These are phyloP conservation scores for Crossocerus cetratus DNA, from an alignment of 2,888 invertebrate genomes.

Conservation along the genomic window DNA sequence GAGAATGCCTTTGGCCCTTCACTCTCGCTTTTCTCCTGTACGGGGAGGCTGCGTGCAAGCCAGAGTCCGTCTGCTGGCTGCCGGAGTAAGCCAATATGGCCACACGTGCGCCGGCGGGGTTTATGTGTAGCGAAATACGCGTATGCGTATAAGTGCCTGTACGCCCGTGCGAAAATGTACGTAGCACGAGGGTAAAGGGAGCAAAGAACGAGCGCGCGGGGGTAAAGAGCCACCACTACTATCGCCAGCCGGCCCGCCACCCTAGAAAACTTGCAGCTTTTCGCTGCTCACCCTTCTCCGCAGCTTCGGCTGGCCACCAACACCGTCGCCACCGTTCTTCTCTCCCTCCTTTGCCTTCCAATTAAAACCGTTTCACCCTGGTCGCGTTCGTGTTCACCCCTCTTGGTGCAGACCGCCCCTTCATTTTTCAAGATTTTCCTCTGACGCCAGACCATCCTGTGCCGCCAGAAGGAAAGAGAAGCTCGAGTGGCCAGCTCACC, in stretches of 20 bases:
- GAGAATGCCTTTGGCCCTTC: not conserved
- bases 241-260: constrained; percentile 23
- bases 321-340: not conserved
- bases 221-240: constrained; percentile 54
- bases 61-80: not conserved
- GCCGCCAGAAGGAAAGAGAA: constrained; percentile 30
- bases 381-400: constrained; percentile 9
- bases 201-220: constrained; percentile 41
- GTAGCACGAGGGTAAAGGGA: constrained; percentile 28
- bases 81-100: not conserved
- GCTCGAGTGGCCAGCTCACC: constrained; percentile 37
- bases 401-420: constrained; percentile 26
- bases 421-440: constrained; percentile 67
- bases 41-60: constrained; percentile 9
- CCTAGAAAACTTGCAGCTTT: not conserved
- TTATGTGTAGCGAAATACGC: not conserved
- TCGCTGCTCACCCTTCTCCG: constrained; percentile 23
- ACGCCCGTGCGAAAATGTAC: constrained; percentile 45
- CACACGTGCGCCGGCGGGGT: not conserved
- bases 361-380: constrained; percentile 62
- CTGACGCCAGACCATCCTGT: constrained; percentile 42
- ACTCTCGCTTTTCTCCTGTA: not conserved
- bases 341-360: constrained; percentile 52
- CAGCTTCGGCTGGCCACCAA: constrained; percentile 29
- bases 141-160: constrained; percentile 14